Evolutionary conservation across 1,140 invertebrate genomes (phyloP).

Genomic region (Achroia grisella): DNA sequence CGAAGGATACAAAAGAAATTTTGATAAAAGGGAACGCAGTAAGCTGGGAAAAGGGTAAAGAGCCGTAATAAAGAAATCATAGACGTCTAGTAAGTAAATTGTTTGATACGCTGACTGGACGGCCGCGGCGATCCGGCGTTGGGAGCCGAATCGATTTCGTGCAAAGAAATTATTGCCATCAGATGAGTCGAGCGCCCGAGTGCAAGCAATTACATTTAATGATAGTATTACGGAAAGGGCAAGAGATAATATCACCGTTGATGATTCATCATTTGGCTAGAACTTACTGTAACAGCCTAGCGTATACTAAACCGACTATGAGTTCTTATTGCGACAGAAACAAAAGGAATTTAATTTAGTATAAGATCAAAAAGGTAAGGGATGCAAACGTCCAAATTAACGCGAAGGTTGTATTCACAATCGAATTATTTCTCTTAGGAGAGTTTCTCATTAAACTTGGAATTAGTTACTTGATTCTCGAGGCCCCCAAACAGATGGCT

Average conservation of each 20-base stretch:
- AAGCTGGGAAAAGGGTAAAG: constrained; percentile 43
- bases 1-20: constrained; percentile 33
- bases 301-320: background rate
- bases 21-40: constrained; percentile 28
- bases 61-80: constrained; percentile 57
- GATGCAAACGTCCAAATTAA: constrained; percentile 37
- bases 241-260: constrained; percentile 20
- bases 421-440: constrained; percentile 42
- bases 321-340: background rate
- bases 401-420: constrained; percentile 31
- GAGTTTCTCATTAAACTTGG: constrained; percentile 58
- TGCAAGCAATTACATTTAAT: constrained; percentile 46
- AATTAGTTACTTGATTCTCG: constrained; percentile 46
- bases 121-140: constrained; percentile 22
- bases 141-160: constrained; percentile 27
- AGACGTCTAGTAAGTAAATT: constrained; percentile 50
- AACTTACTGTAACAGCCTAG: constrained; percentile 1
- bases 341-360: constrained; percentile 25
- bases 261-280: constrained; percentile 26
- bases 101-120: constrained; percentile 45
- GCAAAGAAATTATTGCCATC: constrained; percentile 35
- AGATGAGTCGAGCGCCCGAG: constrained; percentile 15
- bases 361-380: constrained; percentile 26
- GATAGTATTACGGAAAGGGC: constrained; percentile 35
- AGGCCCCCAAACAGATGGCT: constrained; percentile 40